Base-by-base conservation (phyloP, 2,113 vertebrate genomes). In the Passerina amoena region DNA sequence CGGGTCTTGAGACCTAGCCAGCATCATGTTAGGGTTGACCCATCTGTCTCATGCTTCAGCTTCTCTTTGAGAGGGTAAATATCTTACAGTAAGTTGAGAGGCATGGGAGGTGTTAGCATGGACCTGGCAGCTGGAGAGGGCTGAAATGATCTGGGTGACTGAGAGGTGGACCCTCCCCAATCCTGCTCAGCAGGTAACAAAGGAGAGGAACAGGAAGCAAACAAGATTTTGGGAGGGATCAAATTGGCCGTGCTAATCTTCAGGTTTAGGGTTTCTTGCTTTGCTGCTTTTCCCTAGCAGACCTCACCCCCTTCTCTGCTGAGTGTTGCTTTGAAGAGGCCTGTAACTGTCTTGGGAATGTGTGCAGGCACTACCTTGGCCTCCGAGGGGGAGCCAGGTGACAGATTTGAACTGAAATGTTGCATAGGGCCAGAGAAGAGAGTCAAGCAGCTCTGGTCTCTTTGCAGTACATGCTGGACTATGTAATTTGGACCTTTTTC, bases 241-340 rank as follows among this genome's bases (percentile, higher is more conserved):
- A 94, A 89, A 95, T 95, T 91, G 87, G 45, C 27, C 75, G 90
- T 94, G 91, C 87, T 95, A 94, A 94, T 95, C 25, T 79, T 79
- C 1, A 5, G 75, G 70, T 54, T 96, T 95, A 69, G 73, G 86
- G 63, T 97, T 96, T 96, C 96, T 96, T 90, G 95, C 93, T 94
- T 94, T 94, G 61, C 87, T 81, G 2, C 93, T 94, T 95, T 92
- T 87, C 82, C 23, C 7, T 48, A 65, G 57, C 31, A 92, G 64
- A 75, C 40, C n/a, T 95, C 45, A 0, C 70, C 57, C 30, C 78
- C 50, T 68, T 72, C 31, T 70, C 33, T 0, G 0, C 28, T 23
- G 40, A 60, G 15, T 0, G 0, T 71, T 91, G 37, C 81, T 96
- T 92, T 90, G 89, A 94, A 88, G 78, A 73, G 51, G 14, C 24